These are phyloP conservation scores for Sitobion miscanthi DNA, from an alignment of 1,140 invertebrate genomes.

Conservation along the genomic window DNA sequence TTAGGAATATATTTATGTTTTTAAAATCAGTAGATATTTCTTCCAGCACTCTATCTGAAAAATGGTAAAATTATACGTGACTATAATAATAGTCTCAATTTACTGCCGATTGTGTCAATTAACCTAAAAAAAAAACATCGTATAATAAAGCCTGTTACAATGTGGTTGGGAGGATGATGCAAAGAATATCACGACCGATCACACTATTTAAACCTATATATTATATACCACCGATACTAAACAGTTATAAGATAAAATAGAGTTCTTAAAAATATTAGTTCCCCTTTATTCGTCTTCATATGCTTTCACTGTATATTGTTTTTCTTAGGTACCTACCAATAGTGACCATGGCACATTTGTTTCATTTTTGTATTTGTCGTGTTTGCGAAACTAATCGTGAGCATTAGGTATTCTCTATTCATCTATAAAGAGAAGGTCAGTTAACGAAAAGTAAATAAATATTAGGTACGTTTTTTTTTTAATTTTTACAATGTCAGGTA, in stretches of 20 bases:
- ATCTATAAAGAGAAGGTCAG: constrained; percentile 26
- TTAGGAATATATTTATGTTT: neutral
- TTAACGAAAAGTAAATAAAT: constrained; percentile 5
- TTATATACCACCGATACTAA: neutral
- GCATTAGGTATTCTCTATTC: constrained; percentile 33
- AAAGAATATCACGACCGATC: neutral
- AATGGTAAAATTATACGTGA: neutral
- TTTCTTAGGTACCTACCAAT: neutral
- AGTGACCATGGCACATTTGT: constrained; percentile 55
- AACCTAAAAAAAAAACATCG: neutral
- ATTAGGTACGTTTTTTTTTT: neutral
- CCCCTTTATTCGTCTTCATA: constrained; percentile 26
- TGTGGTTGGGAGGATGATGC: neutral
- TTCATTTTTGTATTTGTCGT: constrained; percentile 42
- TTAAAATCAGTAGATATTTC: neutral
- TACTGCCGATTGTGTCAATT: neutral
- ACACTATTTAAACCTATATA: neutral
- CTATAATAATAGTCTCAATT: neutral
- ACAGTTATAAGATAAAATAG: neutral
- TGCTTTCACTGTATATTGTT: constrained; percentile 49
- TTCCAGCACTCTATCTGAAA: neutral
- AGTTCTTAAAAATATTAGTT: constrained; percentile 6
- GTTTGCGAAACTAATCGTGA: constrained; percentile 52
- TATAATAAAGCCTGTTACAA: neutral
- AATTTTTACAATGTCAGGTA: neutral